Evolutionary conservation across 1,140 invertebrate genomes (phyloP), one percentile per base, ranked within the genome.

Genomic region (Musca vetustissima): DNA sequence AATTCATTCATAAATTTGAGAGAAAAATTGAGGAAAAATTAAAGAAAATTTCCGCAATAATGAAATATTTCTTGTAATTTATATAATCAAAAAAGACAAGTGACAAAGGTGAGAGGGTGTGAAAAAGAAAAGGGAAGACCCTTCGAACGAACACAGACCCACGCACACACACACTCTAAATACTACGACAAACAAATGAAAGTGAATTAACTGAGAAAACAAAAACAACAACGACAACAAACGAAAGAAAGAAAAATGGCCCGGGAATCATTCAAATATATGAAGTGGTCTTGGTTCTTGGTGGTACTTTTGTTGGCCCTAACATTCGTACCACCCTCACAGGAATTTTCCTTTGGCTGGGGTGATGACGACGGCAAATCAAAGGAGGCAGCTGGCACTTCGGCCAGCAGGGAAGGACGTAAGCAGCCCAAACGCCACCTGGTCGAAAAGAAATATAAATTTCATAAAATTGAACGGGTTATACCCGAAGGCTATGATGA

Each of bases 381-480:
- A 2, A 65, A 66, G 55, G 61, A 43, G 21, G 21, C 36, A 25
- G 32, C 52, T 49, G 14, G 13, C 28, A 19, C 57, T 15, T 61
- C 15, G 25, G 17, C 15, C 9, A 3, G 6, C 25, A 21, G 8
- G 28, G 53, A 32, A 47, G 52, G 22, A 28, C 32, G 1, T 22
- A 70, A 68, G 17, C 49, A 32, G 48, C 59, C 6, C 36, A 57
- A 17, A 67, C 71, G 36, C 72, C 72, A 14, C 61, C 69, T 43
- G 0, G 43, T 68, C 17, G 73, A 72, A 11, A 69, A 65, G 24
- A 77, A 76, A 69, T 75, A 76, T 48, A 76, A 77, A 71, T 77
- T 77, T 70, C 76, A 72, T 59, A 74, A 74, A 71, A 73, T 77
- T 13, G 72, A 76, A 69, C 75, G 75, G 14, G 22, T 73, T 57